Evolutionary conservation across 2,113 vertebrate species (phyloP), one percentile per base, ranked within the genome.

Genomic region (Ageneiosus marmoratus): DNA sequence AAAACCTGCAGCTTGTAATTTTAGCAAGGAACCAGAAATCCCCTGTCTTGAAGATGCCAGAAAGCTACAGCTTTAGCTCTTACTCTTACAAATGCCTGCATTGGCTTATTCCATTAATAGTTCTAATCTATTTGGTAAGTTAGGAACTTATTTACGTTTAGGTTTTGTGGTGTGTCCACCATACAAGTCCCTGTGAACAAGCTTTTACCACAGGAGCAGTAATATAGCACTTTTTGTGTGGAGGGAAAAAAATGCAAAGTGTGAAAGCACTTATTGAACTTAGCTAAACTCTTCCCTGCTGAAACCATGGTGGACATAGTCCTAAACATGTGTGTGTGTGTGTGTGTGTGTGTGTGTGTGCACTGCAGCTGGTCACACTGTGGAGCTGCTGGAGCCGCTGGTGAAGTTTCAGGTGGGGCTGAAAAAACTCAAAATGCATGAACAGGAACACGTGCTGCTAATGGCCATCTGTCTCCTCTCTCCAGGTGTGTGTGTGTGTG

Each of bases 391-490:
- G 0, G 98, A 99, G 90, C 98, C 98, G 0, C 95, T 99, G 32
- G 92, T 99, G 85, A 99, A 98, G 88, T 99, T 99, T 93, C 98
- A 99, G 91, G 91, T 99, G 34, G 94, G 96, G 37, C 83, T n/a
- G n/a, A n/a, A n/a, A n/a, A n/a, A n/a, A n/a, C n/a, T n/a, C n/a
- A n/a, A n/a, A n/a, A n/a, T n/a, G n/a, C n/a, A n/a, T n/a, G n/a
- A n/a, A 86, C 96, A 97, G 85, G 98, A 99, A 72, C 98, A 99
- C 0, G 97, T 99, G 69, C 93, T 99, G 80, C 96, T 99, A 67
- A 99, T 99, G 98, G 97, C 97, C 91, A 99, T 99, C 95, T 99
- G 98, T 91, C 93, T 99, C 84, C 93, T 99, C 67, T 99, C 97
- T 84, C 97, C 98, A 93, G 98, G n/a, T n/a, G 12, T 63, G 50